Conservation (phyloP, 2,888 invertebrate genomes). For the Synanthedon tipuliformis region DNA sequence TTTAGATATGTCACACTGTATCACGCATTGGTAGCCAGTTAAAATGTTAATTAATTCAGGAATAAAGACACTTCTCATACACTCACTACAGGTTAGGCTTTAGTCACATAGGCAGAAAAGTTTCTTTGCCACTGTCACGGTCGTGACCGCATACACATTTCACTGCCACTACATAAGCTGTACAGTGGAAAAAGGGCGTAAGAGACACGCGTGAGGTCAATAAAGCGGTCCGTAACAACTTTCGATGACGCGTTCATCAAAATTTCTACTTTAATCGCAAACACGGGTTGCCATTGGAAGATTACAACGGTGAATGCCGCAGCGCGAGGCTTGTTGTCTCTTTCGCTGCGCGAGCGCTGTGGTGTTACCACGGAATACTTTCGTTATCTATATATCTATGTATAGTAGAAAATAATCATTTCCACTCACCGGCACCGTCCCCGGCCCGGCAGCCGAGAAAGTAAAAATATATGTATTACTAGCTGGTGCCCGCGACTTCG, state of each 20-base stretch:
- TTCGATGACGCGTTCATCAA: conserved; percentile 16
- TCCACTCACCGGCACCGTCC: too few relatives aligned
- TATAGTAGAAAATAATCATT: too few relatives aligned
- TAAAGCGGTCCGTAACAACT: conserved; percentile 1
- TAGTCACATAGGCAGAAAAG: conserved; percentile 6
- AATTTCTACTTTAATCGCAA: conserved; percentile 11
- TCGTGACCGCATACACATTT: conserved; percentile 10
- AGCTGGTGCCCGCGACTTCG: too few relatives aligned
- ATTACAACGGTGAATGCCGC: conserved; percentile 37
- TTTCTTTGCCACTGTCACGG: conserved; percentile 29
- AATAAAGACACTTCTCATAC: not conserved
- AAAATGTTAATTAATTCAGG: not conserved
- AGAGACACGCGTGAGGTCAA: conserved; percentile 10
- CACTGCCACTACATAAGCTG: conserved; percentile 13
- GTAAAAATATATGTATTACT: too few relatives aligned
- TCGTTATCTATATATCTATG: too few relatives aligned
- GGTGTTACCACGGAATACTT: conserved; percentile 14
- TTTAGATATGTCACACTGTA: conserved; percentile 7
- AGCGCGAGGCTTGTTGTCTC: conserved; percentile 19
- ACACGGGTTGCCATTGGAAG: conserved; percentile 24
- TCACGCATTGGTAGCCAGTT: not conserved
- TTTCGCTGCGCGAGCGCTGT: conserved; percentile 23
- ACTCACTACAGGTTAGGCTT: not conserved
- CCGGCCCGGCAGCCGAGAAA: too few relatives aligned
- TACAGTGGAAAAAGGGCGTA: conserved; percentile 16